Conservation (phyloP, 2,888 invertebrate genomes). For the Cheilosia vernalis region DNA sequence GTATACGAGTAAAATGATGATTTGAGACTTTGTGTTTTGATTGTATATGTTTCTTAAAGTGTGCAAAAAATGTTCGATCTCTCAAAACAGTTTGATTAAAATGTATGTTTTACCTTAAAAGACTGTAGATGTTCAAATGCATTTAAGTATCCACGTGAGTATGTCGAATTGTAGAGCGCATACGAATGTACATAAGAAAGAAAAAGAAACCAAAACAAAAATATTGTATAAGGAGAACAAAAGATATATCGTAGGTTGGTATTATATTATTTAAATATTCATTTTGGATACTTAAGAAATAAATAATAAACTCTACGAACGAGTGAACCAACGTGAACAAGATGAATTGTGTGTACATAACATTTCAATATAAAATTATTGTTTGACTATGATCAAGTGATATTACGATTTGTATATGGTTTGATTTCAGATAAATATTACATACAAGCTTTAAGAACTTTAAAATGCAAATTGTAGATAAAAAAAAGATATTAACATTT, state of each 20-base stretch:
- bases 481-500: no score
- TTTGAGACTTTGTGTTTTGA: slow-evolving; percentile 26
- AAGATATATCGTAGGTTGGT: background rate
- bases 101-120: slow-evolving; percentile 72
- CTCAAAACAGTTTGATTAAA: slow-evolving; percentile 29
- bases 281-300: no score
- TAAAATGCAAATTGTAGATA: no score
- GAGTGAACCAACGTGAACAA: slow-evolving; percentile 9
- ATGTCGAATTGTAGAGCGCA: slow-evolving; percentile 61
- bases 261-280: slow-evolving; percentile 13
- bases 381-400: background rate
- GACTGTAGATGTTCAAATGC: slow-evolving; percentile 73
- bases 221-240: slow-evolving; percentile 14
- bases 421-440: background rate
- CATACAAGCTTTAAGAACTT: background rate
- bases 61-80: slow-evolving; percentile 31
- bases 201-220: slow-evolving; percentile 34
- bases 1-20: slow-evolving; percentile 6
- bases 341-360: slow-evolving; percentile 5
- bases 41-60: slow-evolving; percentile 17
- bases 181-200: slow-evolving; percentile 43
- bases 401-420: background rate
- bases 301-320: no score
- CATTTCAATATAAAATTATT: slow-evolving; percentile 1
- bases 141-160: slow-evolving; percentile 59